phyloP scores from a whole-genome alignment of 2,797 vertebrate genomes.

The Myotis planiceps region DNA sequence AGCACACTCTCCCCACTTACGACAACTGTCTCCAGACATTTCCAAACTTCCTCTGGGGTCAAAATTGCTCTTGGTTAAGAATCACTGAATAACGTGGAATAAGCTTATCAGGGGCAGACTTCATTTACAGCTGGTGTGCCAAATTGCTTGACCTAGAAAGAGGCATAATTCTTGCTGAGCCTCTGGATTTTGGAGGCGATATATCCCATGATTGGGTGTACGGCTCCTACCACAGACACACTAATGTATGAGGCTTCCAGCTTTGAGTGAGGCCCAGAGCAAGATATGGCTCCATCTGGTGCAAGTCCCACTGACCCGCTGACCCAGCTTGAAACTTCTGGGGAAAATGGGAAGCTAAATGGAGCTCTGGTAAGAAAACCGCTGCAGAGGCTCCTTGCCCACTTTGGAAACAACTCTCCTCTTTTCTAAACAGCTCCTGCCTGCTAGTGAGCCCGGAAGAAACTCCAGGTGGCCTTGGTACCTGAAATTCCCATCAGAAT shows the following conservation, averaged over 20 bases:
- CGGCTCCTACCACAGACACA: background rate
- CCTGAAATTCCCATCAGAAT: background rate
- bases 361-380: background rate
- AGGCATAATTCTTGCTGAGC: background rate
- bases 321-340: background rate
- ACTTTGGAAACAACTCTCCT: background rate
- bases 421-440: background rate
- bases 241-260: background rate
- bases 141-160: background rate
- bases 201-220: rapidly evolving
- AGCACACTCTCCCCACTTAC: background rate
- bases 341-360: rapidly evolving
- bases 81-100: background rate
- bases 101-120: background rate
- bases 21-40: background rate
- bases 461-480: background rate
- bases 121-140: background rate
- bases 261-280: too few relatives aligned
- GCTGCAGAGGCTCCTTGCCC: background rate
- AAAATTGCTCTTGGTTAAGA: background rate
- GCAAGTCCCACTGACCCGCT: background rate
- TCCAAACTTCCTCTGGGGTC: background rate
- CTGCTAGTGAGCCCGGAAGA: background rate
- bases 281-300: background rate
- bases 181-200: background rate